Percentiles rank a stretch among this genome's conserved stretches.
Evolutionary conservation across 2,113 vertebrate species (phyloP).

Genomic region (Pterocles burchelli): DNA sequence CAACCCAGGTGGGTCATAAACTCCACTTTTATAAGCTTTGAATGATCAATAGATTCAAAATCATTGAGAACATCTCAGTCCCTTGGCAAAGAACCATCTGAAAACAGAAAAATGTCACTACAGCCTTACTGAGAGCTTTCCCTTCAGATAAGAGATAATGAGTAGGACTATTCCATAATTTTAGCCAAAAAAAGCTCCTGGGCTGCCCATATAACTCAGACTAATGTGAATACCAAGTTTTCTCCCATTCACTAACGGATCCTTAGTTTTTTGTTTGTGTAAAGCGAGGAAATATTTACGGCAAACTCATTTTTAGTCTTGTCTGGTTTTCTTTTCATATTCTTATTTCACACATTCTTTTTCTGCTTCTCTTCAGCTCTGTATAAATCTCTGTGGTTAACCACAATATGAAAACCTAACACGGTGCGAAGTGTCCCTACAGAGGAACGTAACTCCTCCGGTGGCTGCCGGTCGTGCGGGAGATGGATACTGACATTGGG

Average conservation of each 20-base stretch:
- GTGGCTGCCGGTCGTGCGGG: neutral
- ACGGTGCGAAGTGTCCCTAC: neutral
- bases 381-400: conserved; percentile 29
- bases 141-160: neutral
- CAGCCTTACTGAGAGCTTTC: neutral
- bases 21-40: neutral
- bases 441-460: neutral
- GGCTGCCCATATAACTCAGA: neutral
- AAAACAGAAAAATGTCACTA: neutral
- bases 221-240: neutral
- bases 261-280: neutral
- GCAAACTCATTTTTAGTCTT: neutral
- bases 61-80: neutral
- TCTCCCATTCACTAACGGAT: neutral
- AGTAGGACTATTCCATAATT: neutral
- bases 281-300: neutral
- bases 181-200: neutral
- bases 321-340: neutral
- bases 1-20: neutral
- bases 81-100: neutral
- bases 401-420: conserved; percentile 14
- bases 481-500: neutral
- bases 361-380: conserved; percentile 20
- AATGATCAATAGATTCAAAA: neutral
- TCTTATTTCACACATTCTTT: neutral